phyloP scores from a whole-genome alignment of 2,888 invertebrate species.

The Phaonia tiefii region DNA sequence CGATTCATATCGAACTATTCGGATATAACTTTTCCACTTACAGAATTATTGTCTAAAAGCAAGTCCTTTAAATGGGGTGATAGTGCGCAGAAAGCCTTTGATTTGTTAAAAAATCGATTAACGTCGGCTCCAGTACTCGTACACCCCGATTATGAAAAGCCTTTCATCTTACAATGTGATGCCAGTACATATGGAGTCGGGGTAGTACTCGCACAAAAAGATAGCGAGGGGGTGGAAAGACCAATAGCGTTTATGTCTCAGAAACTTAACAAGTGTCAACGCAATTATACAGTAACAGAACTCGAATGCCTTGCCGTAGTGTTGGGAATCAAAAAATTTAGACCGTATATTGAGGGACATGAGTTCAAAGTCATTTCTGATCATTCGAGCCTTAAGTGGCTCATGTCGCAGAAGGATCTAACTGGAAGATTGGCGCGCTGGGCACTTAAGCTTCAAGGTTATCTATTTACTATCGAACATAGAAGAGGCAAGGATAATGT shows the following conservation, averaged over 20 bases:
- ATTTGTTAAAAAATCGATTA: not conserved
- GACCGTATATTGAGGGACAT: constrained; percentile 13
- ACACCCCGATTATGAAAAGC: constrained; percentile 28
- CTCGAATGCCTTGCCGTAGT: constrained; percentile 63
- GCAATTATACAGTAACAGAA: constrained; percentile 31
- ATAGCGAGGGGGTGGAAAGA: not conserved
- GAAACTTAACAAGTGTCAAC: constrained; percentile 58
- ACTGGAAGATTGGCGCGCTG: no score
- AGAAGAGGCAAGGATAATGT: no score
- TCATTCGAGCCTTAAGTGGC: constrained; percentile 14
- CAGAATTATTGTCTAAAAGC: not conserved
- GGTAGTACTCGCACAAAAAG: not conserved
- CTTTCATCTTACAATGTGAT: constrained; percentile 25
- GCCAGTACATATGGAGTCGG: constrained; percentile 1
- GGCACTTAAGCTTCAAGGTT: no score
- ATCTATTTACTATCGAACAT: no score
- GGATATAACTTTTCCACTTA: not conserved
- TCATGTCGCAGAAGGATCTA: not conserved
- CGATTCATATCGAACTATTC: constrained; percentile 15
- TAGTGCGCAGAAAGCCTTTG: constrained; percentile 1
- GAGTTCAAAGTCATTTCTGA: constrained; percentile 9
- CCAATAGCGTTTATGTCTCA: constrained; percentile 54
- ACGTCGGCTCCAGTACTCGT: constrained; percentile 30
- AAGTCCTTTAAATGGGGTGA: not conserved
- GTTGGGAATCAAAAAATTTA: constrained; percentile 29